phyloP scores from a whole-genome alignment of 1,140 invertebrate species.

The Helicoverpa zea region DNA sequence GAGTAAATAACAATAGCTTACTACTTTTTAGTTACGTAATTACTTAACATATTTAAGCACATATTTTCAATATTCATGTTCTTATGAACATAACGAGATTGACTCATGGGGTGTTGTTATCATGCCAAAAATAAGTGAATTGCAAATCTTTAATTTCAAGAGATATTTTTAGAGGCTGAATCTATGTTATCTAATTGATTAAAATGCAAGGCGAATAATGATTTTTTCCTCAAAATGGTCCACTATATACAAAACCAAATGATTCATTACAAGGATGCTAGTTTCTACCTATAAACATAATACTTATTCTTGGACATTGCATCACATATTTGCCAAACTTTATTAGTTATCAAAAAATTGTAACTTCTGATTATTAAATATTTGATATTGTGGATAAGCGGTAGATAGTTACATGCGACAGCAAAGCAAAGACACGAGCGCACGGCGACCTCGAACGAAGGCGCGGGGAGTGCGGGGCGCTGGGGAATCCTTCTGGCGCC shows the following conservation, averaged over 20 bases:
- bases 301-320: no score
- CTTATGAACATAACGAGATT: constrained; percentile 9
- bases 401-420: constrained; percentile 61
- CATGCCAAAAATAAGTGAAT: constrained; percentile 24
- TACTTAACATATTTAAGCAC: not conserved
- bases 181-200: no score
- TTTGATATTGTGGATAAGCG: constrained; percentile 51
- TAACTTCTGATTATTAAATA: not conserved
- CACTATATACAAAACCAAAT: no score
- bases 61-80: not conserved
- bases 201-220: not conserved
- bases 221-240: not conserved
- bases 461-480: constrained; percentile 75
- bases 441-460: constrained; percentile 72
- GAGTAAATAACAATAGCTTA: constrained; percentile 41
- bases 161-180: constrained; percentile 28
- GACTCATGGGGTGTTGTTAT: constrained; percentile 34
- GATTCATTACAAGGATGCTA: no score
- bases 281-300: no score
- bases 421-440: constrained; percentile 67
- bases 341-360: not conserved
- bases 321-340: not conserved
- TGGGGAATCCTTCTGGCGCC: constrained; percentile 87
- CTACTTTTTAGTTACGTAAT: constrained; percentile 10
- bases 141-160: constrained; percentile 33